Base-by-base conservation (phyloP, 1,140 invertebrate species). In the Caerostris extrusa region DNA sequence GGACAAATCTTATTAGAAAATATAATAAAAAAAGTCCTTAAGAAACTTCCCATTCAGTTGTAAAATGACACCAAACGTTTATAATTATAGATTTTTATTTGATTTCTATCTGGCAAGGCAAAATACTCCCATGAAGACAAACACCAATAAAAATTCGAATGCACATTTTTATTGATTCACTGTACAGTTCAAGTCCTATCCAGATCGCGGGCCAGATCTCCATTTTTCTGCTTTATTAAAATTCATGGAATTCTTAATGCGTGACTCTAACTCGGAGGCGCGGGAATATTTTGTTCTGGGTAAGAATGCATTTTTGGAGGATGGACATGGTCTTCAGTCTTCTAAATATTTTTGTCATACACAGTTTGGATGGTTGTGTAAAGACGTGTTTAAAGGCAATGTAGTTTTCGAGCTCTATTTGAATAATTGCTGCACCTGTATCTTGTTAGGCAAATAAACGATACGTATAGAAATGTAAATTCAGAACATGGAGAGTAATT, bases 191-290 rank as follows among this genome's bases (percentile, higher is more conserved):
- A 67, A 91, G 90, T 64, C 58, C 77, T 83, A 81, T 61, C 77
- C 71, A 57, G 57, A 82, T 50, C 56, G 71, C 19, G 12, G 81
- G 55, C 57, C 81, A 83, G 56, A 83, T 91, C 90, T 85, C 90
- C 77, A 91, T 91, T 91, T 91, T 91, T 91, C 90, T 91, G 90
- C 90, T 91, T 91, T 91, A 91, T 91, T 91, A 91, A 91, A 91
- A 91, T 91, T 91, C 90, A 91, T 91, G 90, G 90, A 91, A 91
- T 91, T 91, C 90, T 91, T 91, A 91, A 91, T 91, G 90, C 90
- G 50, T 56, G 61, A 85, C 58, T 57, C 90, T 61, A 85, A 64
- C 57, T 60, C 56, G 19, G 12, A 64, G 69, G 34, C 19, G 58
- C 77, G 14, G 81, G 90, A 64, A 91, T 83, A 83, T 91, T 91